Percentiles rank a stretch among this genome's conserved stretches.
Conservation (phyloP, 2,888 invertebrate species). For the Drosophila paramelanica region DNA sequence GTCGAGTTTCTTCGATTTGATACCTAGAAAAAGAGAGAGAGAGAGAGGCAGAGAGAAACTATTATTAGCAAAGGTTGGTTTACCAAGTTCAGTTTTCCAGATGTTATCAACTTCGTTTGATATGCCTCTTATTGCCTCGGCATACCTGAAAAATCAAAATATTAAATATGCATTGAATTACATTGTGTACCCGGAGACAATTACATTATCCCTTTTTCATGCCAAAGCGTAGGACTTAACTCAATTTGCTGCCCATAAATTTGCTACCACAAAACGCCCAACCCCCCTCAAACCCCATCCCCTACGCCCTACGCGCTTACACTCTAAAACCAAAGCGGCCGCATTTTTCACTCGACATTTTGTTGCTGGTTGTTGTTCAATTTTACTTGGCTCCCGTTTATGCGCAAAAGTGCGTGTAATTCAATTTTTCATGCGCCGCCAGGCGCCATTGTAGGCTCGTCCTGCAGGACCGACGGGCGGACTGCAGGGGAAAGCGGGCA, state of each 20-base stretch:
- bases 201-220: constrained; percentile 72
- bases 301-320: too few species aligned
- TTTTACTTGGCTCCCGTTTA: constrained; percentile 67
- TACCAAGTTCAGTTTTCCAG: too few species aligned
- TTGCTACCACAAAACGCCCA: constrained; percentile 70
- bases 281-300: neutral
- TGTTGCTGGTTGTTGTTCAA: constrained; percentile 43
- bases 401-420: constrained; percentile 81
- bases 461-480: neutral
- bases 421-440: constrained; percentile 76
- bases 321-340: constrained; percentile 40
- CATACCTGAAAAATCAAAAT: constrained; percentile 66
- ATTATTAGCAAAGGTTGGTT: neutral
- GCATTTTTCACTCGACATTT: constrained; percentile 70
- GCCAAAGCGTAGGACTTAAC: constrained; percentile 56
- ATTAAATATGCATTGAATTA: constrained; percentile 82
- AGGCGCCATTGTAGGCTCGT: constrained; percentile 14
- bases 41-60: neutral
- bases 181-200: constrained; percentile 60
- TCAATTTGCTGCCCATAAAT: constrained; percentile 75
- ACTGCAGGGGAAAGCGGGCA: neutral
- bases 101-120: too few species aligned
- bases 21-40: neutral
- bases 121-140: constrained; percentile 54
- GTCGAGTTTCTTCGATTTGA: too few species aligned